phyloP scores from a whole-genome alignment of 1,140 invertebrate species.

The Mizuhopecten yessoensis region DNA sequence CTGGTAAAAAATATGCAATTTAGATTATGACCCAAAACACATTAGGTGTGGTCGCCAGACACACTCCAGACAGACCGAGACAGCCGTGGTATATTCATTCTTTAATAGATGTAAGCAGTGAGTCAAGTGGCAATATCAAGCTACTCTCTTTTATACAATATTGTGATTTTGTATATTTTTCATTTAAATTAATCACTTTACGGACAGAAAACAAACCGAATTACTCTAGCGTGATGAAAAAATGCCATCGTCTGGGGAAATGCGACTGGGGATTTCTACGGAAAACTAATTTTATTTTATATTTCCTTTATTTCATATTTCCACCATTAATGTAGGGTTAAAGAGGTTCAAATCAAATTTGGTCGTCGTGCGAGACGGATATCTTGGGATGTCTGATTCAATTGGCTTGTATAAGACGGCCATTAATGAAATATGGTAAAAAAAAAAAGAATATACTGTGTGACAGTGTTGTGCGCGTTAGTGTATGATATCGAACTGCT shows the following conservation, averaged over 20 bases:
- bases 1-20: no score
- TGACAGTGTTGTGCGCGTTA: not conserved
- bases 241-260: not conserved
- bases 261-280: not conserved
- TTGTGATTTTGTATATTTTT: constrained; percentile 18
- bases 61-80: no score
- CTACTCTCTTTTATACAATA: not conserved
- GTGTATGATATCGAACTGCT: not conserved
- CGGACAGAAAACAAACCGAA: not conserved
- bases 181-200: constrained; percentile 29
- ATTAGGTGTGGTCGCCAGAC: no score
- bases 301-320: not conserved
- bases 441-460: not conserved
- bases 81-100: not conserved
- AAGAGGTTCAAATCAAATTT: constrained; percentile 11
- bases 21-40: no score
- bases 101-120: not conserved
- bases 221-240: constrained; percentile 26
- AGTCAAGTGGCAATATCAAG: not conserved
- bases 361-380: not conserved
- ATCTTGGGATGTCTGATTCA: not conserved
- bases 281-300: not conserved
- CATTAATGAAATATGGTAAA: constrained; percentile 14
- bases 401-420: not conserved
- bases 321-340: constrained; percentile 7